Conservation (phyloP, 2,797 vertebrate genomes). For the Champsocephalus gunnari region DNA sequence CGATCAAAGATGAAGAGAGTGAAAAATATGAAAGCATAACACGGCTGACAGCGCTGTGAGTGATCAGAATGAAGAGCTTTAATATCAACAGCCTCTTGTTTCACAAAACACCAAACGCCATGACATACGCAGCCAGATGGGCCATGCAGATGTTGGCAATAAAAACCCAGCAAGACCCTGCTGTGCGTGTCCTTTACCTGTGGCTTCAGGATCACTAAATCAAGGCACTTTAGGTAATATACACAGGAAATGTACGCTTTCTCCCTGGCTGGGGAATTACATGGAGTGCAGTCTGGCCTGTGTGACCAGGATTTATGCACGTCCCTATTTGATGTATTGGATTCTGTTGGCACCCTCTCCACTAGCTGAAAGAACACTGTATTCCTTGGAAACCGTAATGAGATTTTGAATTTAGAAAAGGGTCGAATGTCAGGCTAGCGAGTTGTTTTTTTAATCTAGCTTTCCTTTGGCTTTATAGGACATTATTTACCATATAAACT, state of each 20-base stretch:
- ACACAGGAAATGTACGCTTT: conserved; percentile 14
- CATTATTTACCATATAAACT: conserved; percentile 48
- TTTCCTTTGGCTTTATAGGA: conserved; percentile 16
- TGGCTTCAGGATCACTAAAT: conserved; percentile 44
- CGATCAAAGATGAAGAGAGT: conserved; percentile 38
- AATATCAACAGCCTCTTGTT: conserved; percentile 46
- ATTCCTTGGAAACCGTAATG: conserved; percentile 33
- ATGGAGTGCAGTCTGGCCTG: conserved; percentile 8
- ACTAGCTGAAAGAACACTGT: conserved; percentile 14
- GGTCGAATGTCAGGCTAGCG: not conserved
- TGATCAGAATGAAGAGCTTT: conserved; percentile 43
- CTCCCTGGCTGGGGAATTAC: conserved; percentile 24
- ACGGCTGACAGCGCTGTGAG: conserved; percentile 51
- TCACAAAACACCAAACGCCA: conserved; percentile 16
- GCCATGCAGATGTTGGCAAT: conserved; percentile 64
- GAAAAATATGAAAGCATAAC: conserved; percentile 59
- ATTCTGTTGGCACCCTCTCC: not conserved
- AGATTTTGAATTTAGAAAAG: conserved; percentile 45
- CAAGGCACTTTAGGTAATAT: conserved; percentile 29
- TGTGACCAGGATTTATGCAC: conserved; percentile 46
- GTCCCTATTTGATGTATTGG: conserved; percentile 34
- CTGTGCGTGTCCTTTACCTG: conserved; percentile 56
- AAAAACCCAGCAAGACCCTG: conserved; percentile 42
- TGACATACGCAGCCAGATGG: conserved; percentile 58
- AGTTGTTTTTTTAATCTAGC: conserved; percentile 42